A percentile compares a stretch with the other conserved stretches of the same genome.
Evolutionary conservation across 2,797 vertebrate species (phyloP).

Genomic region (Neosilurus hyrtlii): DNA sequence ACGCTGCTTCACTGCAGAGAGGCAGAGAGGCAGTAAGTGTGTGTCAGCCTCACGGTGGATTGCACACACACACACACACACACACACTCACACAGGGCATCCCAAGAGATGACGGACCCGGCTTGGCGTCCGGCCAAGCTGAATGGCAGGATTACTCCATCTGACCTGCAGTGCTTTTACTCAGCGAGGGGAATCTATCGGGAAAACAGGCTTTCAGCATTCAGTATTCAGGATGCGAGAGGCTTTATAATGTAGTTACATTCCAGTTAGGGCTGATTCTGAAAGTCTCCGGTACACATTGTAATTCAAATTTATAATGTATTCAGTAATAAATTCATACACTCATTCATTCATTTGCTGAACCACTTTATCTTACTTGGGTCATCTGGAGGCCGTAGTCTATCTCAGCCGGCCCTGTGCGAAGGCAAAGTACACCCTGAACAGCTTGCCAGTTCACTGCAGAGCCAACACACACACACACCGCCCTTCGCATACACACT

Average conservation of each 20-base stretch:
- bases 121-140: constrained; percentile 44
- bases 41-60: constrained; percentile 35
- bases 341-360: no score
- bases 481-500: no score
- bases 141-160: constrained; percentile 52
- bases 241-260: constrained; percentile 48
- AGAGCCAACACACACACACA: no score
- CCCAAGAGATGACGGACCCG: constrained; percentile 43
- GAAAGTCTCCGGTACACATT: constrained; percentile 18
- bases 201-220: constrained; percentile 51
- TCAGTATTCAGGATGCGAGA: constrained; percentile 30
- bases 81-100: constrained; percentile 36
- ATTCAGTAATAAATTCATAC: no score
- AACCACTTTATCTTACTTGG: no score
- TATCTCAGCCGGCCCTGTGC: no score
- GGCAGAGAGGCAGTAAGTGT: constrained; percentile 3
- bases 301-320: not conserved
- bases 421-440: no score
- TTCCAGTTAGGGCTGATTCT: constrained; percentile 8
- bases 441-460: no score
- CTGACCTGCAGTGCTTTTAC: constrained; percentile 47
- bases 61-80: constrained; percentile 5
- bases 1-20: constrained; percentile 18
- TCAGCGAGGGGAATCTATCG: constrained; percentile 42
- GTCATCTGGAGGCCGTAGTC: no score